phyloP scores from a whole-genome alignment of 1,140 invertebrate species.

The Heterodera carotae region DNA sequence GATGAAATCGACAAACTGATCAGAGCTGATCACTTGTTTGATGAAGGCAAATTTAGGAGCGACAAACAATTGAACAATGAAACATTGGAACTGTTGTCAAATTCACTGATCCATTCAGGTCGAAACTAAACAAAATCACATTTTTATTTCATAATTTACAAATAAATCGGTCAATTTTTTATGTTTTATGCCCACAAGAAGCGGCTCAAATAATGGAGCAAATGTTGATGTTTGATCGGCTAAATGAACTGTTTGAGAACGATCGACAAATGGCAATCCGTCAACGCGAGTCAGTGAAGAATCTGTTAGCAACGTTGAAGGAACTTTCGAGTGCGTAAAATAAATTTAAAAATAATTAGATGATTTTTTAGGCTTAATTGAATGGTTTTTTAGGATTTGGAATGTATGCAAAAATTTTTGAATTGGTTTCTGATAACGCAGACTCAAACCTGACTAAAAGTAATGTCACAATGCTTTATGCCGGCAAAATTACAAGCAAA shows the following conservation, averaged over 20 bases:
- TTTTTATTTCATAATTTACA: neutral
- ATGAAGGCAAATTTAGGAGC: neutral
- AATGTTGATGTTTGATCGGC: neutral
- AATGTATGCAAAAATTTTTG: neutral
- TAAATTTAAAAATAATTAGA: neutral
- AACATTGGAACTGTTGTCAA: neutral
- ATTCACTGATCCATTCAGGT: neutral
- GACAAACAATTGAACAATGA: neutral
- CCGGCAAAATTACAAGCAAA: neutral
- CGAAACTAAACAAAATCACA: neutral
- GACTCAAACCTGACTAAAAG: too few relatives aligned
- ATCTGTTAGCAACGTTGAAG: neutral
- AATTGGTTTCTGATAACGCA: neutral
- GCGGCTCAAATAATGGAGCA: neutral
- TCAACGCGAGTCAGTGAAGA: neutral
- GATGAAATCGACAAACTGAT: neutral
- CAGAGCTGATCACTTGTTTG: neutral
- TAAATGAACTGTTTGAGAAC: neutral
- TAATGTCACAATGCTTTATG: neutral
- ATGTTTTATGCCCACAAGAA: neutral
- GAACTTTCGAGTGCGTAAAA: neutral
- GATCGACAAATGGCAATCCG: neutral
- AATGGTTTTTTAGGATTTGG: neutral
- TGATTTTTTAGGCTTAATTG: neutral
- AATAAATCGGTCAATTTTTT: neutral